Conservation (phyloP, 2,113 vertebrate genomes). For the Sialia sialis region DNA sequence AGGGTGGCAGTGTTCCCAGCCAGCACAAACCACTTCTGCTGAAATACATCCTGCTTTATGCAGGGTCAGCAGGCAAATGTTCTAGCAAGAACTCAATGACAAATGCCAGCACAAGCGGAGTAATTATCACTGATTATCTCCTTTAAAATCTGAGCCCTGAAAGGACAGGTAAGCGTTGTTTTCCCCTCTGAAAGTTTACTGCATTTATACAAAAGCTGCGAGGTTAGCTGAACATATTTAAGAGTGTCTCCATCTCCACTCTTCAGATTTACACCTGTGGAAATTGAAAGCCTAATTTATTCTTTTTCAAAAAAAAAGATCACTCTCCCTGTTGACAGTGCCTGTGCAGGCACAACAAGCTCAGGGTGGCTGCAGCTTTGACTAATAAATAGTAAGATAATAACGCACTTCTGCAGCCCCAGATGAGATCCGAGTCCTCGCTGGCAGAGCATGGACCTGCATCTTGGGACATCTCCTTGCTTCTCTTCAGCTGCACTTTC, state of each 20-base stretch:
- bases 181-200: not conserved
- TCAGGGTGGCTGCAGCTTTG: not conserved
- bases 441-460: not conserved
- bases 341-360: not conserved
- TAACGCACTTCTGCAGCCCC: accelerated
- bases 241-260: not conserved
- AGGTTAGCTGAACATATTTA: not conserved
- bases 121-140: not conserved
- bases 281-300: not conserved
- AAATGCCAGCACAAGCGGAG: not conserved
- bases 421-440: accelerated
- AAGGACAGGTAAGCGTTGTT: not conserved
- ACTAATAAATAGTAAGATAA: not conserved
- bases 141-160: not conserved
- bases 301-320: not conserved
- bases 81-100: not conserved
- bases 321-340: not conserved
- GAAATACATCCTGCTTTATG: not conserved
- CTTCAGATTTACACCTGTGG: not conserved
- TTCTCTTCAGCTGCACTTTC: not conserved
- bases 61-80: not conserved
- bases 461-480: not conserved
- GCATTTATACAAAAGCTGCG: not conserved
- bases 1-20: not conserved
- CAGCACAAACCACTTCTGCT: not conserved